A percentile compares a stretch with the other conserved stretches of the same genome.
phyloP scores from a whole-genome alignment of 2,113 vertebrate species.

The Puntigrus tetrazona region DNA sequence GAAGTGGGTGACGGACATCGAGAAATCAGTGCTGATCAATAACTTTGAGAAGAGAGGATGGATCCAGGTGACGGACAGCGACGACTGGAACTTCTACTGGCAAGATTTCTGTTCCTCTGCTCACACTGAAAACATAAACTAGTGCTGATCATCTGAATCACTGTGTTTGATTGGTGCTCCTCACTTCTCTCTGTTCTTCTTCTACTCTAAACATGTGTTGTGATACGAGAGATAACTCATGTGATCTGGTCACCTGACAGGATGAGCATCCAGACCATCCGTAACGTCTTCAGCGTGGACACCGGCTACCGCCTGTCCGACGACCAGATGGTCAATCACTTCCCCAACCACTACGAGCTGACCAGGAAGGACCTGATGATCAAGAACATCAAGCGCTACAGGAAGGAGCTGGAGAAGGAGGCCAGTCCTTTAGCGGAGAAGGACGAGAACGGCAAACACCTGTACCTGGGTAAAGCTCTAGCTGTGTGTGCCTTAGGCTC shows the following conservation, averaged over 20 bases:
- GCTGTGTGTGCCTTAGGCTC: no score
- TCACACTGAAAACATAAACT: no score
- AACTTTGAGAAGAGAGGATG: constrained; percentile 99
- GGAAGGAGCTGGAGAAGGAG: constrained; percentile 95
- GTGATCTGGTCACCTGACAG: constrained; percentile 63
- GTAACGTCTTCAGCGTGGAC: constrained; percentile 95
- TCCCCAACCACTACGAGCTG: constrained; percentile 97
- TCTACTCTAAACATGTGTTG: no score
- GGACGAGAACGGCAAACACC: constrained; percentile 94
- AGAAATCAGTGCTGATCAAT: constrained; percentile 97
- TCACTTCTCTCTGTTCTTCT: no score
- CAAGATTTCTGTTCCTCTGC: constrained; percentile 62
- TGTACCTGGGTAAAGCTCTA: constrained; percentile 85
- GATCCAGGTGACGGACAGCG: constrained; percentile 88
- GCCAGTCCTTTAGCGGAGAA: constrained; percentile 91
- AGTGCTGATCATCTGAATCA: not conserved
- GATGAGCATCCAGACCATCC: constrained; percentile 98
- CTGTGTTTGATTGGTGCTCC: no score
- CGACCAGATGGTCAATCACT: constrained; percentile 97
- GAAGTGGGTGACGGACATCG: constrained; percentile 98
- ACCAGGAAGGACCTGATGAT: constrained; percentile 98
- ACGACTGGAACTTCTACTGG: constrained; percentile 99
- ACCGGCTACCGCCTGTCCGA: constrained; percentile 94
- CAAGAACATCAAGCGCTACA: constrained; percentile 97
- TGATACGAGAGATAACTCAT: no score